phyloP scores from a whole-genome alignment of 2,888 invertebrate species.

The Bibio marci region DNA sequence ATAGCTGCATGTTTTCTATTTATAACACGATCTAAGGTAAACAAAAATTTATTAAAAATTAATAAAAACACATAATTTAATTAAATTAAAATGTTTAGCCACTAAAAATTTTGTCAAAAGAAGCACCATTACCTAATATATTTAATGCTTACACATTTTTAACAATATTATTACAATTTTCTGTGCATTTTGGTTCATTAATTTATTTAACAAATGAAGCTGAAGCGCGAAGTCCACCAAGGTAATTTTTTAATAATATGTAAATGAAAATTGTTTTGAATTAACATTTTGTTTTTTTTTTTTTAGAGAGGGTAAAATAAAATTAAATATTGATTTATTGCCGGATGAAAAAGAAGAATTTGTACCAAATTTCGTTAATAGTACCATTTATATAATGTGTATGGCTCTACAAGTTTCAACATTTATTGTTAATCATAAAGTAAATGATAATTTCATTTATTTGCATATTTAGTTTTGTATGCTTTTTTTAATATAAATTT shows the following conservation, averaged over 20 bases:
- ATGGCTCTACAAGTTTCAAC: conserved; percentile 95
- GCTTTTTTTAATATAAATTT: background rate
- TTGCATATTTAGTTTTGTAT: conserved; percentile 1
- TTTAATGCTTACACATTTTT: conserved; percentile 95
- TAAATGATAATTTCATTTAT: conserved; percentile 27
- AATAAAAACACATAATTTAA: conserved; percentile 3
- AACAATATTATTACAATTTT: conserved; percentile 88
- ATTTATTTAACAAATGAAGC: conserved; percentile 79
- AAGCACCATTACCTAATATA: conserved; percentile 93
- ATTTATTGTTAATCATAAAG: conserved; percentile 97
- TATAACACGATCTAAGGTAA: conserved; percentile 91
- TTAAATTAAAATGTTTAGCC: conserved; percentile 42
- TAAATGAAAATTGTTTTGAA: background rate
- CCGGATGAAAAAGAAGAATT: conserved; percentile 69
- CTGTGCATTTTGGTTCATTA: conserved; percentile 83
- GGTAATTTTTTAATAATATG: conserved; percentile 31
- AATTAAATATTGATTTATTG: conserved; percentile 37
- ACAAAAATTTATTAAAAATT: conserved; percentile 4
- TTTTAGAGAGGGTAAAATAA: conserved; percentile 39
- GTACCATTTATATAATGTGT: conserved; percentile 96
- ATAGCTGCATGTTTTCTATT: conserved; percentile 95
- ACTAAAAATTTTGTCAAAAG: conserved; percentile 75
- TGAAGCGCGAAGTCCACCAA: conserved; percentile 47
- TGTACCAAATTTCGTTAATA: conserved; percentile 86
- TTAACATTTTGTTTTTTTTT: conserved; percentile 2